Conservation (phyloP, 2,113 vertebrate genomes). For the Chinchilla lanigera region DNA sequence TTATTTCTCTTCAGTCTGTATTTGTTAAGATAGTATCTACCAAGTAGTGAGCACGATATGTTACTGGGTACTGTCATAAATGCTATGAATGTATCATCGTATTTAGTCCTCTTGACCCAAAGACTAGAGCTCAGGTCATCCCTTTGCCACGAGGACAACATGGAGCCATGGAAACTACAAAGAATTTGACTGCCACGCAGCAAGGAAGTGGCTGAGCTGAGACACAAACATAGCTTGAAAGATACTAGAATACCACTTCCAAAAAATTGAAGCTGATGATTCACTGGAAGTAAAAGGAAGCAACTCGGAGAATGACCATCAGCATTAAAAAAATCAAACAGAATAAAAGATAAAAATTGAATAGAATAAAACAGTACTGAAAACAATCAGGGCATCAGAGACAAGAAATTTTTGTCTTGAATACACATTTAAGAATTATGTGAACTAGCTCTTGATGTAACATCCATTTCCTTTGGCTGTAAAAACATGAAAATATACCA, state of each 20-base stretch:
- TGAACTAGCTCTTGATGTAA: slow-evolving; percentile 2
- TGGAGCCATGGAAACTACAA: neutral
- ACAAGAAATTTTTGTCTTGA: neutral
- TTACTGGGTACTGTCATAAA: neutral
- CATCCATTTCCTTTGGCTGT: neutral
- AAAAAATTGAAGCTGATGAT: neutral
- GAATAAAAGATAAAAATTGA: neutral
- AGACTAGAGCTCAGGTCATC: neutral
- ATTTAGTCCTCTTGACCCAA: neutral
- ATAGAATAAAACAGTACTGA: neutral
- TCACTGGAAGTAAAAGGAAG: neutral
- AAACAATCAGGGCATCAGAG: neutral
- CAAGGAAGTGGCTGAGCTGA: neutral
- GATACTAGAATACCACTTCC: neutral
- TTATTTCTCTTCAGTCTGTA: slow-evolving; percentile 8
- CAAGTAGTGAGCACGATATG: neutral
- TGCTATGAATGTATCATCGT: neutral
- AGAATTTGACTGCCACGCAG: neutral
- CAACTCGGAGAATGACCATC: neutral
- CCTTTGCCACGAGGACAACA: neutral
- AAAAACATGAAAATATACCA: slow-evolving; percentile 3
- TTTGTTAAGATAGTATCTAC: neutral
- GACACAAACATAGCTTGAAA: neutral
- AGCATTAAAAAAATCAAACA: neutral
- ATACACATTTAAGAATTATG: neutral